A percentile compares a stretch with the other conserved stretches of the same genome.
phyloP scores from a whole-genome alignment of 2,113 vertebrate species.

The Pygoscelis adeliae region DNA sequence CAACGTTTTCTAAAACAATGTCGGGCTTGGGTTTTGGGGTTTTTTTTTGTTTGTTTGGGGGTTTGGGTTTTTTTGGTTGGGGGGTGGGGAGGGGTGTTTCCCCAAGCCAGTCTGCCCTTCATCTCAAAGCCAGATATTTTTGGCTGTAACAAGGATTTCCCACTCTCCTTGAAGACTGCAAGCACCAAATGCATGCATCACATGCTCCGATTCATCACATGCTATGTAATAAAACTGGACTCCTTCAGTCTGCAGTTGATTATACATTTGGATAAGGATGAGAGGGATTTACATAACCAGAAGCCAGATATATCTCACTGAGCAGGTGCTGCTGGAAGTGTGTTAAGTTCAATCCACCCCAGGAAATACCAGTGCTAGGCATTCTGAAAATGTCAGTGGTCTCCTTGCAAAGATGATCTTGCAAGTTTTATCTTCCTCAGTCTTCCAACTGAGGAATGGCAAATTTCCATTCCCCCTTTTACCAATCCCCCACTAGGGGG shows the following conservation, averaged over 20 bases:
- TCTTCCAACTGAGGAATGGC: neutral
- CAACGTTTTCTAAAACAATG: neutral
- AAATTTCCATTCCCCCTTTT: neutral
- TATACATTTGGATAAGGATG: neutral
- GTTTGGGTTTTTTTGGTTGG: neutral
- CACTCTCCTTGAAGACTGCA: neutral
- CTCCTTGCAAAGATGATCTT: neutral
- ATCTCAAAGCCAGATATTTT: neutral
- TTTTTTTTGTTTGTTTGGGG: neutral
- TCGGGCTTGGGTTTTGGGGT: neutral
- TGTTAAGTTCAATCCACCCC: neutral
- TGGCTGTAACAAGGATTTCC: neutral
- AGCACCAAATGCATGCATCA: accelerated
- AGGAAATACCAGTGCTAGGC: neutral
- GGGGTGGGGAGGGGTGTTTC: neutral
- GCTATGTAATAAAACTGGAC: neutral
- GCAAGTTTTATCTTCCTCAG: neutral
- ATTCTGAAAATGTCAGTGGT: neutral
- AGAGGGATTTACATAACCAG: neutral
- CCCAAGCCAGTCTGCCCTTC: neutral
- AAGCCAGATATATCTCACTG: neutral
- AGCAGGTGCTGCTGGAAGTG: neutral
- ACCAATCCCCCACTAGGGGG: neutral
- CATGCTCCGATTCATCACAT: neutral
- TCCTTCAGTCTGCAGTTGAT: neutral